Conservation (phyloP, 2,113 vertebrate genomes). For the Tiliqua scincoides region DNA sequence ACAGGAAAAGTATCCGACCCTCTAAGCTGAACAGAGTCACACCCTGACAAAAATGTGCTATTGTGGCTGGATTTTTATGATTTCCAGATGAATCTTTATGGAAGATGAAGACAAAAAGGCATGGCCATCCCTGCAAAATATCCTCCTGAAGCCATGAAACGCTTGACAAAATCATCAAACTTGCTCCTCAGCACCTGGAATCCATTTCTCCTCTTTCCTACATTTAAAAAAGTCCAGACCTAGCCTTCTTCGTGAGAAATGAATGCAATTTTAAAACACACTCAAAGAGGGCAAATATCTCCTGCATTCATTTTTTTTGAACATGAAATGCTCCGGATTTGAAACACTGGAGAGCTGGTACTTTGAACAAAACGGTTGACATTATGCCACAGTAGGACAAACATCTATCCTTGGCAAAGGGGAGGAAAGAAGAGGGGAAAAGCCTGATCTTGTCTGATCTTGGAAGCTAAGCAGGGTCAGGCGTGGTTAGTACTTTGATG, state of each 20-base stretch:
- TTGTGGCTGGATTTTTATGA: not conserved
- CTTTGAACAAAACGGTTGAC: not conserved
- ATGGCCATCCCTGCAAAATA: constrained; percentile 36
- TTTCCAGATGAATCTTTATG: constrained; percentile 32
- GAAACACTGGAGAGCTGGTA: not conserved
- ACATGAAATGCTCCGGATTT: constrained; percentile 28
- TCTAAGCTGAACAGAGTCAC: constrained; percentile 8
- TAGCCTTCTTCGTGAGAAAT: constrained; percentile 45
- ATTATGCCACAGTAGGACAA: constrained; percentile 13
- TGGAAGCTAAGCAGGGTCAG: too few relatives aligned
- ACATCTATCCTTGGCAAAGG: not conserved
- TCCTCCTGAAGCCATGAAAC: constrained; percentile 46
- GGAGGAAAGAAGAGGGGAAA: not conserved
- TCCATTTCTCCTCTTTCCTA: constrained; percentile 35
- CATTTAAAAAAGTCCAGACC: constrained; percentile 7
- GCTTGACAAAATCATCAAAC: constrained; percentile 40
- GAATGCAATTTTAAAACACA: constrained; percentile 47
- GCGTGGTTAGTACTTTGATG: too few relatives aligned
- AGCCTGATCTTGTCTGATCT: too few relatives aligned
- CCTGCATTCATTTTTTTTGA: constrained; percentile 28
- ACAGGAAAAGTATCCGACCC: constrained; percentile 10
- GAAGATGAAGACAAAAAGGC: constrained; percentile 39
- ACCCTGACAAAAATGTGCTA: fast-evolving
- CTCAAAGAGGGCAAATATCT: constrained; percentile 27
- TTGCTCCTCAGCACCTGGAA: constrained; percentile 62